phyloP scores from a whole-genome alignment of 1,140 invertebrate genomes.

The Aphis gossypii region DNA sequence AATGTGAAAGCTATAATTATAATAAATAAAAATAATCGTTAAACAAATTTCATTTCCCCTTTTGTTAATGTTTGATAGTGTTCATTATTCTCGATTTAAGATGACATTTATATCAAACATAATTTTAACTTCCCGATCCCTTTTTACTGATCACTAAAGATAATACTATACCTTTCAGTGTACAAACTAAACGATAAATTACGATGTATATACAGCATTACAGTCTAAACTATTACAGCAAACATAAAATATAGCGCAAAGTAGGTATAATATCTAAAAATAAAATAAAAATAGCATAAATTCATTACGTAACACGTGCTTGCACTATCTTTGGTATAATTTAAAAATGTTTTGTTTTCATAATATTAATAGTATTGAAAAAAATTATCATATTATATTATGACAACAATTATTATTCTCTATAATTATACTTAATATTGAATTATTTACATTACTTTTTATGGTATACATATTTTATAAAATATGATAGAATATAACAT shows the following conservation, averaged over 20 bases:
- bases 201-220: not conserved
- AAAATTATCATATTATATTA: not conserved
- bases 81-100: slow-evolving; percentile 50
- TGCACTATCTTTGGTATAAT: not conserved
- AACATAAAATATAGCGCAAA: not conserved
- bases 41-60: slow-evolving; percentile 42
- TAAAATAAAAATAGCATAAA: not conserved
- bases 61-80: slow-evolving; percentile 34
- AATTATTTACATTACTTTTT: not conserved
- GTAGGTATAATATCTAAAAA: not conserved
- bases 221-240: not conserved
- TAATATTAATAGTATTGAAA: not conserved
- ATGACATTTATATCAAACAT: slow-evolving; percentile 36
- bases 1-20: slow-evolving; percentile 40
- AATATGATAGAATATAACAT: not conserved
- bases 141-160: slow-evolving; percentile 42
- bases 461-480: too few species aligned
- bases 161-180: slow-evolving; percentile 8
- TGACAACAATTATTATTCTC: not conserved
- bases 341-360: not conserved
- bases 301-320: not conserved
- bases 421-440: not conserved
- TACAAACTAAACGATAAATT: slow-evolving; percentile 46
- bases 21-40: slow-evolving; percentile 49
- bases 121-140: slow-evolving; percentile 40